These are phyloP conservation scores for Synodontis membranacea DNA, from an alignment of 2,113 vertebrate species.

Conservation along the genomic window DNA sequence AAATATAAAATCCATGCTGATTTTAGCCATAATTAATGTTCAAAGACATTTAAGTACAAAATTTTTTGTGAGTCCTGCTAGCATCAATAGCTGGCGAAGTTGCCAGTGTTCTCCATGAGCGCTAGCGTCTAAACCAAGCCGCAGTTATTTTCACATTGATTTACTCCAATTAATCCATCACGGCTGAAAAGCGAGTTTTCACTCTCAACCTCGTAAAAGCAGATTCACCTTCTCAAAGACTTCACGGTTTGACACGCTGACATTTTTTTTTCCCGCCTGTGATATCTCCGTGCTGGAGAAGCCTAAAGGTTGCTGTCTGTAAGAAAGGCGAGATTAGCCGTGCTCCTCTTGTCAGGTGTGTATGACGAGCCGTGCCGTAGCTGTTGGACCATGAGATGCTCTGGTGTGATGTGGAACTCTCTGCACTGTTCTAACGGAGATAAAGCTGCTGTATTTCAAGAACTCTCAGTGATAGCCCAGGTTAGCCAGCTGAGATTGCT, in stretches of 20 bases:
- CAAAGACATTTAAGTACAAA: neutral
- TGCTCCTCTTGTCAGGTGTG: conserved; percentile 47
- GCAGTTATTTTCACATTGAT: conserved; percentile 13
- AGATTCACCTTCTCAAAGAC: conserved; percentile 46
- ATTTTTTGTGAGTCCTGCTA: neutral
- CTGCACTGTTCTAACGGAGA: conserved; percentile 6
- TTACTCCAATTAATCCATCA: conserved; percentile 39
- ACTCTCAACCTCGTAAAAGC: conserved; percentile 17
- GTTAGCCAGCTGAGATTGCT: neutral
- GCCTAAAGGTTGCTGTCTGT: conserved; percentile 48
- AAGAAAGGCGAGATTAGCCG: conserved; percentile 47
- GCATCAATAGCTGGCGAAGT: neutral
- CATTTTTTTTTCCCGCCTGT: conserved; percentile 51
- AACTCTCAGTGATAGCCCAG: neutral
- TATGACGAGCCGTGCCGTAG: conserved; percentile 38
- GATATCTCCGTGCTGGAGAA: conserved; percentile 28
- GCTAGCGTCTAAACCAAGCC: neutral
- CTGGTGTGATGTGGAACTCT: conserved; percentile 19
- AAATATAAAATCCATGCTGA: neutral
- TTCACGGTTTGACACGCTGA: conserved; percentile 51
- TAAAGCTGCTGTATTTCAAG: conserved; percentile 19
- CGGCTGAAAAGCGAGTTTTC: conserved; percentile 16
- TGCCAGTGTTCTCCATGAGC: neutral
- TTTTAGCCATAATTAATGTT: neutral
- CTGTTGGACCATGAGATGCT: conserved; percentile 45